A percentile compares a stretch with the other conserved stretches of the same genome.
Evolutionary conservation across 2,113 vertebrate genomes (phyloP).

Genomic region (Colius striatus): DNA sequence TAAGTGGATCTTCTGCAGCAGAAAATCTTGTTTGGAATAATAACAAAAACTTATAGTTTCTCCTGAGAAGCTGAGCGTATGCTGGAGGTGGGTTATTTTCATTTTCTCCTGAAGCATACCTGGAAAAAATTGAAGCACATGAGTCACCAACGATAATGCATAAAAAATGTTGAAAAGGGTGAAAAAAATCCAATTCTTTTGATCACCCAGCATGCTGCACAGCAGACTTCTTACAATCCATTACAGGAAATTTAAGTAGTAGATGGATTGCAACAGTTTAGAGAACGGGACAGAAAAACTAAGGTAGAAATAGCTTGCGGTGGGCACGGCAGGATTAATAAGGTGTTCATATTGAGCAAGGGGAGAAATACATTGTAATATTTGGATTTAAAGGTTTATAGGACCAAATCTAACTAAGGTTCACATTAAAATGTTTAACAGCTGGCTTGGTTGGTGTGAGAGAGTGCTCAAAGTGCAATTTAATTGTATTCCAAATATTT

Average conservation of each 20-base stretch:
- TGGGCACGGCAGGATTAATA: not conserved
- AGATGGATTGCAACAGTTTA: not conserved
- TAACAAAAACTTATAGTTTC: not conserved
- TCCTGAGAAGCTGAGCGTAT: not conserved
- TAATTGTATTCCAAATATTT: slow-evolving; percentile 21
- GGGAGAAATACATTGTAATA: not conserved
- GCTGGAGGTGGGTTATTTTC: not conserved
- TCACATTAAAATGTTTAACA: not conserved
- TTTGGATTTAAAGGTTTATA: not conserved
- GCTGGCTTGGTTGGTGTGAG: not conserved
- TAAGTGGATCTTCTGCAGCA: not conserved
- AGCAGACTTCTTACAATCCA: not conserved
- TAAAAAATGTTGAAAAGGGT: not conserved
- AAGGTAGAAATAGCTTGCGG: not conserved
- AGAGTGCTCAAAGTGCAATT: not conserved
- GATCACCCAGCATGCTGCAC: not conserved
- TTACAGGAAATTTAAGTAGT: not conserved
- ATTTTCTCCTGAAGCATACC: slow-evolving; percentile 5
- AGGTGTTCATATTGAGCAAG: not conserved
- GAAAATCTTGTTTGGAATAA: slow-evolving; percentile 16
- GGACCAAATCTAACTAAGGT: not conserved
- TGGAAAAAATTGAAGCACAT: slow-evolving; percentile 6
- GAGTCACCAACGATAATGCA: not conserved
- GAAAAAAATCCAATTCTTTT: not conserved
- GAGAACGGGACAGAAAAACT: not conserved